phyloP scores from a whole-genome alignment of 2,888 invertebrate genomes.

The Microchrysa polita region DNA sequence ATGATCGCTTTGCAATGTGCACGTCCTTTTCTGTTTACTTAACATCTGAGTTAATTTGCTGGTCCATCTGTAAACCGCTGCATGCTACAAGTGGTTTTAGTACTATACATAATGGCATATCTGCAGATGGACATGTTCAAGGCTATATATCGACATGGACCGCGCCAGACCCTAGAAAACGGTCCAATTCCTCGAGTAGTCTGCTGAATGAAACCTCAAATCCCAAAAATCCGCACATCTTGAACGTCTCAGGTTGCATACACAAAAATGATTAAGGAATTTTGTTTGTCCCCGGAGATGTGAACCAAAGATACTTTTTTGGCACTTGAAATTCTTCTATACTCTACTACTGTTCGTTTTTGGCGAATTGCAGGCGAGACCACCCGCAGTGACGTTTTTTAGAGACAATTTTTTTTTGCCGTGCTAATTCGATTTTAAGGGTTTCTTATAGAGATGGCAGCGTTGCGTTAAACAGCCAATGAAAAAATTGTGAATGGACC shows the following conservation, averaged over 20 bases:
- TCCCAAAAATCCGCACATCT: constrained; percentile 37
- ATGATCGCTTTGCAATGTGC: constrained; percentile 28
- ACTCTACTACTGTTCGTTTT: neutral
- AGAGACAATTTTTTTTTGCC: constrained; percentile 18
- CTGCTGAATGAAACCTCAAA: constrained; percentile 27
- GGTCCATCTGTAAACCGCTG: constrained; percentile 12
- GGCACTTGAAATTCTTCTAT: constrained; percentile 25
- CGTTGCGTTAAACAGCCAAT: neutral
- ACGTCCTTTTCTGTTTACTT: neutral
- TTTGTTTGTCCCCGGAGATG: constrained; percentile 21
- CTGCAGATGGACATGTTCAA: constrained; percentile 11
- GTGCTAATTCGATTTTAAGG: constrained; percentile 13
- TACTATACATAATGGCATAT: constrained; percentile 15
- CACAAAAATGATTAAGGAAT: constrained; percentile 11
- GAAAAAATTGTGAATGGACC: constrained; percentile 9
- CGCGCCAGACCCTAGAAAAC: constrained; percentile 17
- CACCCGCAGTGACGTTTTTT: constrained; percentile 26
- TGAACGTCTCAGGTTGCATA: constrained; percentile 32
- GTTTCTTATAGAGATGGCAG: neutral
- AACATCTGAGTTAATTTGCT: constrained; percentile 32
- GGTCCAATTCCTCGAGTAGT: constrained; percentile 33
- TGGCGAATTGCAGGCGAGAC: constrained; percentile 18
- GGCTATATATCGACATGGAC: neutral
- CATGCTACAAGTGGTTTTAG: constrained; percentile 20
- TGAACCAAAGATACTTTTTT: constrained; percentile 21